Conservation (phyloP, 1,140 invertebrate species). For the Eciton burchellii region DNA sequence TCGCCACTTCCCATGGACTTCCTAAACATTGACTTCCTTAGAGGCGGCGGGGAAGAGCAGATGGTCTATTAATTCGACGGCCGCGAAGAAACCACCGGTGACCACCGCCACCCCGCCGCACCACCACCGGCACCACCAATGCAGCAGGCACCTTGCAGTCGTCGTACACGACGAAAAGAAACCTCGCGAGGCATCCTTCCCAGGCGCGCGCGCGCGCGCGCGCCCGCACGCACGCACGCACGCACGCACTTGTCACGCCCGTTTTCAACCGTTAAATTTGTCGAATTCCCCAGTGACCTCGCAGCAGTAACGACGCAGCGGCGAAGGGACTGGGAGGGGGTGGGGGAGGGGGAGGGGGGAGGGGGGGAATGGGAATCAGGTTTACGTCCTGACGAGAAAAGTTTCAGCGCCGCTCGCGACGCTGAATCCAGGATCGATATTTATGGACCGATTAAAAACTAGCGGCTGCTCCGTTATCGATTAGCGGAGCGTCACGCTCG, state of each 20-base stretch:
- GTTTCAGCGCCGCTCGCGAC: not conserved
- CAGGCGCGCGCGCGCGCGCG: no score
- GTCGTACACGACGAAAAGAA: constrained; percentile 38
- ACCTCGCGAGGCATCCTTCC: constrained; percentile 60
- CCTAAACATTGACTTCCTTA: constrained; percentile 86
- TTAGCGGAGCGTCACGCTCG: not conserved
- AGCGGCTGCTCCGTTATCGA: not conserved
- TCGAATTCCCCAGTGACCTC: constrained; percentile 61
- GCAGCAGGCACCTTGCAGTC: constrained; percentile 50
- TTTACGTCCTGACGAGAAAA: not conserved
- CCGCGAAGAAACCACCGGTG: constrained; percentile 72
- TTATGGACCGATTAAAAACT: constrained; percentile 1
- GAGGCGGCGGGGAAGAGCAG: constrained; percentile 77
- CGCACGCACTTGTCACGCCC: constrained; percentile 65
- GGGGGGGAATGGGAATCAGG: not conserved
- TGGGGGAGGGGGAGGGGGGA: not conserved
- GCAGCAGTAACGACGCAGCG: not conserved
- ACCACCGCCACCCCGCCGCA: constrained; percentile 49
- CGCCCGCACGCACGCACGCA: no score
- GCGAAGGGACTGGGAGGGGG: no score
- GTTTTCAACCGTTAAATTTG: constrained; percentile 70
- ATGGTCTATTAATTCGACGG: constrained; percentile 84
- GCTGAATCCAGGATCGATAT: not conserved
- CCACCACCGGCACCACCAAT: constrained; percentile 60
- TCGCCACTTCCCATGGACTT: constrained; percentile 85